Evolutionary conservation across 1,140 invertebrate species (phyloP), one percentile per base, ranked within the genome.

Genomic region (Battus philenor): DNA sequence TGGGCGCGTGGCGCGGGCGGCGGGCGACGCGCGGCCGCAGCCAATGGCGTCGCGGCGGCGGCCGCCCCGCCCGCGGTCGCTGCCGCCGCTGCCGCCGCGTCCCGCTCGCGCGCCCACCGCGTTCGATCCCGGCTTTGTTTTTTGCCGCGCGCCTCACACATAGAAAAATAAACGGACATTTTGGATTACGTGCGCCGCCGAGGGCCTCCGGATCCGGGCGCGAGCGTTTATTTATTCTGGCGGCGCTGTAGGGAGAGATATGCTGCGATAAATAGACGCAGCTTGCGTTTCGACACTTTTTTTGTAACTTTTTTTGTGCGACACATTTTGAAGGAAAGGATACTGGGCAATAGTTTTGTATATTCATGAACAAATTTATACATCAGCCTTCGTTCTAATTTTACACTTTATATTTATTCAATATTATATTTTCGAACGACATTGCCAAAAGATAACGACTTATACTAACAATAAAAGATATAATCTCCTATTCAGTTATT

Each of bases 151-250:
- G 51, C 48, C 59, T 62, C 60, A 64, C 76, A 78, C 54, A 73
- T 80, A 80, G 74, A 80, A 79, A 75, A 82, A 84, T 80, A 74
- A 80, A 84, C 77, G 74, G 78, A 84, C 80, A 82, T 85, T 85
- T 85, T 85, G 80, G 63, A 79, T 77, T 75, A 74, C 59, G 59
- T 56, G 60, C 53, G 43, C 24, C 13, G 63, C 50, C 71, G 70
- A 68, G 80, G 77, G 76, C 75, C 69, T 60, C 58, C 67, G 70
- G 74, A 82, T 79, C 58, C 76, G 75, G 76, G 72, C 64, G 49
- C 44, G 33, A 52, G 58, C 62, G 59, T 72, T 78, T 83, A 80
- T 80, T 80, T 79, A 77, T 83, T 78, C 67, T 67, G 55, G 64
- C 55, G 50, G 61, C 70, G 64, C 59, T 66, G 66, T 59, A 66